phyloP scores from a whole-genome alignment of 2,113 vertebrate genomes.

The Gymnogyps californianus region DNA sequence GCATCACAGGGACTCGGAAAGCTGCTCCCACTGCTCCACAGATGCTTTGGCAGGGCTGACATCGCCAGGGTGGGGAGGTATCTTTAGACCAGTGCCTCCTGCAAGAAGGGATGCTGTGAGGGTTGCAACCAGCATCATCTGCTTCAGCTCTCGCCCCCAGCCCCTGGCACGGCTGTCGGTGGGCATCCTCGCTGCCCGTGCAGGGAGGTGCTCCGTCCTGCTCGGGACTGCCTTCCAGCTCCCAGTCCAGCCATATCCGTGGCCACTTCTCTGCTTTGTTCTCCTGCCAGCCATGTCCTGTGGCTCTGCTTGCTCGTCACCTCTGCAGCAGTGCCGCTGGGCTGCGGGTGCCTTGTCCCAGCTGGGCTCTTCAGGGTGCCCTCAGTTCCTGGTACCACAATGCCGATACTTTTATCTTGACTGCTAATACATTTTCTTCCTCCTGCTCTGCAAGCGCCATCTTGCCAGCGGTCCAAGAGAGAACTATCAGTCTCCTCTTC shows the following conservation, averaged over 20 bases:
- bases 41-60: neutral
- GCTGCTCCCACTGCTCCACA: accelerated
- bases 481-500: neutral
- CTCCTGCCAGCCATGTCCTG: neutral
- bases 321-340: neutral
- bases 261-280: neutral
- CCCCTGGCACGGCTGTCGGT: accelerated
- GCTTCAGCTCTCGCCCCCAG: neutral
- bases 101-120: neutral
- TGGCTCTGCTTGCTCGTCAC: neutral
- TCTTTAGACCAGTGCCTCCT: neutral
- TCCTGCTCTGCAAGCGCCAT: neutral
- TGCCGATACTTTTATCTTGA: neutral
- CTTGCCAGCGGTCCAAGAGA: neutral
- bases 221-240: neutral
- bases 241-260: accelerated
- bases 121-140: neutral
- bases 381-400: neutral
- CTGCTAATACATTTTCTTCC: neutral
- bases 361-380: neutral
- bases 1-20: neutral
- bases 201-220: neutral
- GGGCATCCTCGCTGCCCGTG: neutral
- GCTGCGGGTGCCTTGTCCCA: neutral
- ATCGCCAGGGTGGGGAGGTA: neutral